A percentile compares a stretch with the other conserved stretches of the same genome.
phyloP scores from a whole-genome alignment of 2,797 vertebrate species.

The Cuculus canorus region DNA sequence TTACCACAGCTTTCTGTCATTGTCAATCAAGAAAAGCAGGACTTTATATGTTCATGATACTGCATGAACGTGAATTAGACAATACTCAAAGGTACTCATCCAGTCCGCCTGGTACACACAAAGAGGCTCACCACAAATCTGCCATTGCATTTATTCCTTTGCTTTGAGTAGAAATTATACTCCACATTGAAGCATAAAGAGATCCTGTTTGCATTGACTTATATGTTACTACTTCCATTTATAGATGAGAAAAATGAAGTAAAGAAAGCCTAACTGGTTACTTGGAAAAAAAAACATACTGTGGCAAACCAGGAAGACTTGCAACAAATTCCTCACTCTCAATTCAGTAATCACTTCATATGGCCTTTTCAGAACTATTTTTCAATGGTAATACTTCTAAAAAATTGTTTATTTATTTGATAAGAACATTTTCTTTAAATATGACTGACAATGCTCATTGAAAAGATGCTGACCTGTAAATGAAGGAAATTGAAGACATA shows the following conservation, averaged over 20 bases:
- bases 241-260: not conserved
- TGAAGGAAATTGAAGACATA: slow-evolving; percentile 14
- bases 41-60: not conserved
- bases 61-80: not conserved
- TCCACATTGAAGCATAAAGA: not conserved
- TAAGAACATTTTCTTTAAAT: slow-evolving; percentile 20
- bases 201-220: not conserved
- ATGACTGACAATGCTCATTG: not conserved
- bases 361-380: not conserved
- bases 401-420: not conserved
- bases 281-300: not conserved
- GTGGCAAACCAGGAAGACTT: not conserved
- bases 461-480: slow-evolving; percentile 46
- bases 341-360: not conserved
- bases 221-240: not conserved
- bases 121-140: not conserved
- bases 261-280: not conserved
- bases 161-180: not conserved
- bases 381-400: not conserved
- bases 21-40: not conserved
- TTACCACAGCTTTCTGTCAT: not conserved
- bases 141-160: not conserved
- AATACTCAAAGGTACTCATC: not conserved
- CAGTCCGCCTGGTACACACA: not conserved
- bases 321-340: not conserved